phyloP scores from a whole-genome alignment of 2,888 invertebrate genomes.

The Megamerina dolium region DNA sequence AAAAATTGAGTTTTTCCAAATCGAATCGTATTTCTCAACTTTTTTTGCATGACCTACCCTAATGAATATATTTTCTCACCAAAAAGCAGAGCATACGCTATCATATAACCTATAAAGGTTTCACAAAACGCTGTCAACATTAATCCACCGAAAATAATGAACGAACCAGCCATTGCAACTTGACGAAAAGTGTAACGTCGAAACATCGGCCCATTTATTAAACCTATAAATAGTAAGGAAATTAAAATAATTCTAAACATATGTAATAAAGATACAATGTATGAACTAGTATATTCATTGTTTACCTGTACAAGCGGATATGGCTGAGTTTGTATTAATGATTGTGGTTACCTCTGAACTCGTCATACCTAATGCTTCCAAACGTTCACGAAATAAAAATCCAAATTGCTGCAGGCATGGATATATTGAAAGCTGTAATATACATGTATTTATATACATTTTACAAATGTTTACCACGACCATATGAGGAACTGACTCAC shows the following conservation, averaged over 20 bases:
- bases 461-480: background rate
- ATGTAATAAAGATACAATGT: background rate
- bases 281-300: background rate
- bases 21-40: background rate
- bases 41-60: background rate
- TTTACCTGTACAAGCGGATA: conserved; percentile 64
- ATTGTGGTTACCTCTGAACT: conserved; percentile 65
- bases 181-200: conserved; percentile 63
- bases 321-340: conserved; percentile 65
- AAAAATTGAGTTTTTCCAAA: background rate
- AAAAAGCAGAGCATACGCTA: conserved; percentile 63
- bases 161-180: conserved; percentile 59
- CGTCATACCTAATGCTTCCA: conserved; percentile 56
- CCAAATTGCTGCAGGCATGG: conserved; percentile 68
- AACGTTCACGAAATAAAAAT: conserved; percentile 62
- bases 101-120: conserved; percentile 59
- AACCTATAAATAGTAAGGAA: conserved; percentile 31
- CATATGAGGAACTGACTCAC: conserved; percentile 51
- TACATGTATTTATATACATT: no score
- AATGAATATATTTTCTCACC: conserved; percentile 53
- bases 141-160: conserved; percentile 56
- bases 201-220: conserved; percentile 67
- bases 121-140: conserved; percentile 58
- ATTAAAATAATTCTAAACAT: background rate
- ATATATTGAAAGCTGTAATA: conserved; percentile 59